Evolutionary conservation across 2,113 vertebrate genomes (phyloP), one percentile per base, ranked within the genome.

Genomic region (Athene noctua): DNA sequence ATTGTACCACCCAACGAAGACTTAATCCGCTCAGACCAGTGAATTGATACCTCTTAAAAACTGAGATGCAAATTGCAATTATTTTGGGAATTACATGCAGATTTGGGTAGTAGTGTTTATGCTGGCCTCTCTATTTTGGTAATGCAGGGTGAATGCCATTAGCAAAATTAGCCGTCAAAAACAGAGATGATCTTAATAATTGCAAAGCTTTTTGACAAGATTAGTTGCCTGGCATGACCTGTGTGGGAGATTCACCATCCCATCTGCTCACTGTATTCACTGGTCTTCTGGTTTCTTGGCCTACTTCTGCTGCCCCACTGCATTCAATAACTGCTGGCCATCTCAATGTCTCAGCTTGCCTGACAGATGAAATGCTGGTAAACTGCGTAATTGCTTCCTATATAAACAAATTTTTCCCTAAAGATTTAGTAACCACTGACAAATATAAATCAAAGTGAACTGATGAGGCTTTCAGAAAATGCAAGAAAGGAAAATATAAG

Each of bases 181-280:
- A 17, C 29, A 59, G n/a, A 66, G 16, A 34, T 74, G 26, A 40
- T 57, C 27, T 68, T 80, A 89, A 75, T 80, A 90, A 79, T 40
- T 78, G 15, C 26, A 71, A 81, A 89, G 40, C 10, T 94, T 90
- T 96, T n/a, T 84, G 38, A 85, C 23, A 75, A 75, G 72, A 89
- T 92, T 74, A 59, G 29, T 61, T 79, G 11, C 36, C 34, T 89
- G 59, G 10, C 9, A 30, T 21, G 44, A 63, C 44, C 57, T 67
- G 14, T 47, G 14, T 67, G 13, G 23, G 49, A 63, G 18, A 61
- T 40, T 67, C 40, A 36, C 6, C 22, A 40, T 66, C 10, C 19
- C 13, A 40, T 61, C n/a, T 63, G 38, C 29, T 34, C 14, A 10
- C 7, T 57, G 5, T 21, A 26, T 46, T 61, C 27, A 13, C 5